Percentiles rank a stretch among this genome's conserved stretches.
Conservation (phyloP, 92 coral and sea anemone species). For the Epizoanthus rinbou region DNA sequence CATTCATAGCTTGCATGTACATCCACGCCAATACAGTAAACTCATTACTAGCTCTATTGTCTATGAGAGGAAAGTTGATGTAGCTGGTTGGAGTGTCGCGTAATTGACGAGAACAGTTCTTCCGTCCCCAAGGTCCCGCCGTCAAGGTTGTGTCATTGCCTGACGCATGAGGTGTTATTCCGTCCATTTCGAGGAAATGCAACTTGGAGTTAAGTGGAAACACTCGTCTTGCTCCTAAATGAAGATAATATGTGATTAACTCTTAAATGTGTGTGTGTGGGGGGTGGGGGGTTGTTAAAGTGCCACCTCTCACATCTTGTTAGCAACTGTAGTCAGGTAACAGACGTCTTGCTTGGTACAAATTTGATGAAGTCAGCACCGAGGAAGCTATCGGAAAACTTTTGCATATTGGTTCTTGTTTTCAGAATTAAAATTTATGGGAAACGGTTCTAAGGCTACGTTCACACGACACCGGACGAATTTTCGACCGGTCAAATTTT, state of each 20-base stretch:
- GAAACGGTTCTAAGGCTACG: no score
- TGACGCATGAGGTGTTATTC: not conserved
- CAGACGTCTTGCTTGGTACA: no score
- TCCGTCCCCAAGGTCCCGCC: constrained; percentile 26
- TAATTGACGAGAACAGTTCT: constrained; percentile 10
- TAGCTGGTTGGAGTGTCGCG: not conserved
- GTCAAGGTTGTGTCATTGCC: constrained; percentile 5
- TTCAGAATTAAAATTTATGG: no score
- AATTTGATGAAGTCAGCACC: no score
- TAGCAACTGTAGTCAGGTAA: no score
- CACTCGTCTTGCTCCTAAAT: constrained; percentile 22
- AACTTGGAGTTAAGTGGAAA: constrained; percentile 12
- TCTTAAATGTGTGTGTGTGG: no score
- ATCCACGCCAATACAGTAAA: constrained; percentile 29
- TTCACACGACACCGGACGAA: no score
- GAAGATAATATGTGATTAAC: not conserved
- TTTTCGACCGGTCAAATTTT: no score
- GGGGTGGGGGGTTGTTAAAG: no score
- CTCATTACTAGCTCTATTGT: not conserved
- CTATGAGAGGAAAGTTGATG: not conserved
- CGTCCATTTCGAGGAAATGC: constrained; percentile 12
- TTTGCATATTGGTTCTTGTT: no score
- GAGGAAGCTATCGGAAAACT: no score
- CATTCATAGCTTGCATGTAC: not conserved
- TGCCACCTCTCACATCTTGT: no score